Evolutionary conservation across 2,888 invertebrate species (phyloP).

Genomic region (Deroplatys truncata): DNA sequence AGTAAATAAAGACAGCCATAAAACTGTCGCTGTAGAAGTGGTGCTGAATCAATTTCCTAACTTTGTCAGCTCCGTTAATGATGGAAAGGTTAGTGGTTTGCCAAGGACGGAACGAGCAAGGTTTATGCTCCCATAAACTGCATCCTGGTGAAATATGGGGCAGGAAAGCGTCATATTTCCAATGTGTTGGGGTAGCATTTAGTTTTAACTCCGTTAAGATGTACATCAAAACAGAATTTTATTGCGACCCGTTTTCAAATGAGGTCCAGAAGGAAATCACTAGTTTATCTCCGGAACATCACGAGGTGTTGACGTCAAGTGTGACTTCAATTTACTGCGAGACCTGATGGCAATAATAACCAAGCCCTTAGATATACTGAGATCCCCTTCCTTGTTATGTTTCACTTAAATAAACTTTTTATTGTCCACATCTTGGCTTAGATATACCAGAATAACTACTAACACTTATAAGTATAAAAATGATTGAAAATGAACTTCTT

Average conservation of each 20-base stretch:
- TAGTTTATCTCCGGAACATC: neutral
- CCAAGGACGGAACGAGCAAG: neutral
- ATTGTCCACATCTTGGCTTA: too few species aligned
- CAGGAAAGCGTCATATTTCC: neutral
- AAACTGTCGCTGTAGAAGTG: neutral
- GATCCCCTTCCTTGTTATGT: neutral
- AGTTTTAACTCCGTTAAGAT: neutral
- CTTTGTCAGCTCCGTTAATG: neutral
- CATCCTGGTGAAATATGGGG: neutral
- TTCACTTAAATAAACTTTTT: too few species aligned
- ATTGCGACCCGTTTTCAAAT: neutral
- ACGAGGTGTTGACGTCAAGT: neutral
- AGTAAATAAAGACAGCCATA: neutral
- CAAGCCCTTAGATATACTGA: neutral
- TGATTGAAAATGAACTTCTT: too few species aligned
- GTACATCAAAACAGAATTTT: neutral
- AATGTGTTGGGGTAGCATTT: neutral
- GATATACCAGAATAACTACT: too few species aligned
- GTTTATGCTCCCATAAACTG: neutral
- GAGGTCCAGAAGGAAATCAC: neutral
- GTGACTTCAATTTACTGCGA: neutral
- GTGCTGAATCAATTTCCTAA: neutral
- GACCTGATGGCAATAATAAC: neutral
- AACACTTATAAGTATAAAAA: too few species aligned
- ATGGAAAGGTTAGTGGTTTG: neutral